Percentiles rank a stretch among this genome's conserved stretches.
Conservation (phyloP, 2,888 invertebrate species). For the Thysanoteuthis rhombus region DNA sequence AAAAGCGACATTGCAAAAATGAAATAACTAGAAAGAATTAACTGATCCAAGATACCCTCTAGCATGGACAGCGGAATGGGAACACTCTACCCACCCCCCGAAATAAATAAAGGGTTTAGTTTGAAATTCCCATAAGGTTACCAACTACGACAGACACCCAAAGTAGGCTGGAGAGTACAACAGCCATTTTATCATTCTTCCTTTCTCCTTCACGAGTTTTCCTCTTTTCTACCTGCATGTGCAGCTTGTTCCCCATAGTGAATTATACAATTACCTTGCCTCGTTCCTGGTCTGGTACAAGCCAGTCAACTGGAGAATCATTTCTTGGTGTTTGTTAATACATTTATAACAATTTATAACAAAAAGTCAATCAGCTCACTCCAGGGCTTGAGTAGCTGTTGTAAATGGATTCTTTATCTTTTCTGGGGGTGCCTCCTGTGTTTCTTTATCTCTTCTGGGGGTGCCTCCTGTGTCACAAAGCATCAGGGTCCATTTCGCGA, state of each 20-base stretch:
- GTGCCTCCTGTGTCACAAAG: neutral
- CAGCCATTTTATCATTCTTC: too few species aligned
- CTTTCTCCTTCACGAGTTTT: too few species aligned
- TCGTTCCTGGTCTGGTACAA: neutral
- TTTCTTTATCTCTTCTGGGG: neutral
- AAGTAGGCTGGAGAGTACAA: too few species aligned
- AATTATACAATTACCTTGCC: neutral
- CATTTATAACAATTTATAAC: neutral
- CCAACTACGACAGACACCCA: too few species aligned
- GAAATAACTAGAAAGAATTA: too few species aligned
- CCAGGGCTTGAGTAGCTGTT: neutral
- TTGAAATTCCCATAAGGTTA: too few species aligned
- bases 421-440: neutral
- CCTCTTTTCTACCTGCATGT: neutral
- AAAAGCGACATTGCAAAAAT: too few species aligned
- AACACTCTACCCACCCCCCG: too few species aligned
- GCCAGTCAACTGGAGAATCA: neutral
- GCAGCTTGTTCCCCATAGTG: neutral
- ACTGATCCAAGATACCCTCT: too few species aligned
- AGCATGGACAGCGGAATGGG: too few species aligned
- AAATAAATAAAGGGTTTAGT: too few species aligned
- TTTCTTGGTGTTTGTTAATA: neutral
- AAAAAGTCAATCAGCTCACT: neutral
- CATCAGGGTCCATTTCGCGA: constrained; percentile 62
- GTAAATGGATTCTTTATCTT: neutral